These are phyloP conservation scores for Stegodyphus dumicola DNA, from an alignment of 1,140 invertebrate genomes.

Conservation along the genomic window DNA sequence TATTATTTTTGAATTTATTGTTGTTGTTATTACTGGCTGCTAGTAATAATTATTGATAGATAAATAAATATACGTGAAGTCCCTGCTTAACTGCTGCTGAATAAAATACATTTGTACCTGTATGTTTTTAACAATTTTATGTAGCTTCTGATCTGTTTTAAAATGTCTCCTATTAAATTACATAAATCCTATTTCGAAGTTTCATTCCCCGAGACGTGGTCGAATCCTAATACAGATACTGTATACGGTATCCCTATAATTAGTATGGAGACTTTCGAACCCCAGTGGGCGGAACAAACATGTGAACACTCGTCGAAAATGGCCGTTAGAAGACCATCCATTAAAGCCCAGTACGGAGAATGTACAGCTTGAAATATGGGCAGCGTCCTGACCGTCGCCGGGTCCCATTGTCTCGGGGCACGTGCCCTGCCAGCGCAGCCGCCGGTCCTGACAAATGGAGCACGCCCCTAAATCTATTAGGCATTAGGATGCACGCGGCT, in stretches of 20 bases:
- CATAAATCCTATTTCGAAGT: too few species aligned
- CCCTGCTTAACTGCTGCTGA: too few species aligned
- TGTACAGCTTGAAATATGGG: not conserved
- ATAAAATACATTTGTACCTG: too few species aligned
- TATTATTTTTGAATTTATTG: too few species aligned
- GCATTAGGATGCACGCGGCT: slow-evolving; percentile 38
- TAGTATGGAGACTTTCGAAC: not conserved
- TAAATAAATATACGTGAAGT: too few species aligned
- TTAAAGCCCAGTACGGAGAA: not conserved
- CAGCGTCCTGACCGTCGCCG: not conserved
- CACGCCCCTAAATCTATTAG: slow-evolving; percentile 57
- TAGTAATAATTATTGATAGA: too few species aligned
- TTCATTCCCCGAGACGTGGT: too few species aligned
- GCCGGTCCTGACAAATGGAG: slow-evolving; percentile 52
- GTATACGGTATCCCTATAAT: not conserved
- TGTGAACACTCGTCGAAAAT: slow-evolving; percentile 1
- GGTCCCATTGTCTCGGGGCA: slow-evolving; percentile 11
- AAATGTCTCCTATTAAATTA: too few species aligned
- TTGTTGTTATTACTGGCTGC: too few species aligned
- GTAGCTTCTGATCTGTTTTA: too few species aligned
- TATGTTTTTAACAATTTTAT: too few species aligned
- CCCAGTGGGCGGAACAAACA: not conserved
- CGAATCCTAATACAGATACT: not conserved
- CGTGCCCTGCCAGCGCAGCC: not conserved
- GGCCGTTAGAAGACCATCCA: not conserved